phyloP scores from a whole-genome alignment of 1,140 invertebrate species.

The Saccostrea echinata region DNA sequence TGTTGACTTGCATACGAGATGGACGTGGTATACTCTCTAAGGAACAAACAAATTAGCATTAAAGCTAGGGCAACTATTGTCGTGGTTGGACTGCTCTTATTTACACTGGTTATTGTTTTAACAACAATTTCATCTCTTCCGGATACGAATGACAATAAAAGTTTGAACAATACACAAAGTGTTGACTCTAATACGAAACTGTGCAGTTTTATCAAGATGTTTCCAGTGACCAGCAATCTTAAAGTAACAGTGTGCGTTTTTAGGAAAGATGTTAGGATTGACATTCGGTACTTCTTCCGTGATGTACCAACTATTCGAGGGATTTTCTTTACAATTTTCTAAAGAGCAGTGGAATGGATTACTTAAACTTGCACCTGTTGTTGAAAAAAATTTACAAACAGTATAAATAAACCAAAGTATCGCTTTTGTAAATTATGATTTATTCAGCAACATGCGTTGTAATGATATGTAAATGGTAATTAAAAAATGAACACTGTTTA shows the following conservation, averaged over 20 bases:
- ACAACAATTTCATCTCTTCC: no score
- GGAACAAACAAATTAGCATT: no score
- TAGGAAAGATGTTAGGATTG: neutral
- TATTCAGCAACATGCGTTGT: no score
- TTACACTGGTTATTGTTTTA: neutral
- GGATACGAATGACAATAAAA: no score
- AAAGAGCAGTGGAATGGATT: constrained; percentile 1
- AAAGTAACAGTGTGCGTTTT: neutral
- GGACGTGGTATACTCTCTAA: neutral
- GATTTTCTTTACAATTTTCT: constrained; percentile 7
- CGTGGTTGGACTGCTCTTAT: neutral
- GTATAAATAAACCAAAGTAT: no score
- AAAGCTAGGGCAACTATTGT: neutral
- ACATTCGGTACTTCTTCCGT: constrained; percentile 12
- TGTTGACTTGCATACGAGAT: neutral
- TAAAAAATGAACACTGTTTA: no score
- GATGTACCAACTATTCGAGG: constrained; percentile 28
- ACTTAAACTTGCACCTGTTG: neutral
- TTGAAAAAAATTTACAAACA: neutral
- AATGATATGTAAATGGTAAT: no score
- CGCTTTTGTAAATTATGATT: no score
- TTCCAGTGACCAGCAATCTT: neutral
- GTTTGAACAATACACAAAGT: neutral
- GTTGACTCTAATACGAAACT: neutral
- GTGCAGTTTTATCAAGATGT: neutral